Evolutionary conservation across 2,888 invertebrate genomes (phyloP), one percentile per base, ranked within the genome.

Genomic region (Teleiodes luculella): DNA sequence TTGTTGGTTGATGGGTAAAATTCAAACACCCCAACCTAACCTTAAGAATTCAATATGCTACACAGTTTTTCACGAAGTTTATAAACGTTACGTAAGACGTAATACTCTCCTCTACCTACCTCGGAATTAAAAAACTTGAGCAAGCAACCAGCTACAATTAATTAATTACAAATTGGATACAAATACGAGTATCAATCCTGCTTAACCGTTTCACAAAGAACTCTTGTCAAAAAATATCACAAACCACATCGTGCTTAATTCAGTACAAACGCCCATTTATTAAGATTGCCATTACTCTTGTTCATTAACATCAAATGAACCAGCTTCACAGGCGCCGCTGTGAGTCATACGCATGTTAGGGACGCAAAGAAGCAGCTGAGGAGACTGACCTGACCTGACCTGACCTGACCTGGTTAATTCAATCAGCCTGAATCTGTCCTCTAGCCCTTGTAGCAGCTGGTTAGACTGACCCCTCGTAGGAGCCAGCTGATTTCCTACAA

Each of bases 331-430:
- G 62, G 50, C 36, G 52, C 37, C 37, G 36, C 28, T n/a, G 63
- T 78, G 77, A 75, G 59, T 80, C 76, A 80, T 63, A 53, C 48
- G 57, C 57, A 60, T 63, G 58, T 64, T 58, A 68, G 57, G 59
- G 64, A 63, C 75, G 74, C 68, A 70, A 76, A 66, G 66, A 68
- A 67, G 70, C 82, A 81, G 80, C 76, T 78, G 79, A 69, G 68
- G 69, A 68, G 71, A 76, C 76, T 79, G 66, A 39, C 16, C 39
- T 18, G 18, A 39, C 39, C 79, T 79, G 78, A 59, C 66, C 57
- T 60, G 67, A 68, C 61, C 65, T 67, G 72, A 71, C 69, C 69
- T 65, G 70, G 62, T 74, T 86, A 82, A 85, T 84, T 83, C 75
- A 85, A 86, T 86, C 79, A 80, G 64, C 62, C 57, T n/a, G 58